These are phyloP conservation scores for Apotomis turbidana DNA, from an alignment of 2,888 invertebrate species.

Conservation along the genomic window DNA sequence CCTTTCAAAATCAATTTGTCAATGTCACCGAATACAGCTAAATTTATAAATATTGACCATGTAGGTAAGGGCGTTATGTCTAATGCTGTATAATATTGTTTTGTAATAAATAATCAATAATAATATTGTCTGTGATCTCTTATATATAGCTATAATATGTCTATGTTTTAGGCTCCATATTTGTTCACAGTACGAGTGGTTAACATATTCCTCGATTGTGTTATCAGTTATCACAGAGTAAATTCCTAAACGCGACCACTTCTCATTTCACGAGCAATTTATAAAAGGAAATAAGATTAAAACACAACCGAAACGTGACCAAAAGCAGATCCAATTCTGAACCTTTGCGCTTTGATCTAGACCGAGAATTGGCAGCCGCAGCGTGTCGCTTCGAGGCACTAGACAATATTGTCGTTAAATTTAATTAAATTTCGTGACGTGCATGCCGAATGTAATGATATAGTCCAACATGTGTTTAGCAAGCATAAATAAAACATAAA, in stretches of 20 bases:
- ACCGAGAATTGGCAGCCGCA: slow-evolving; percentile 22
- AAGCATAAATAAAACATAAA: slow-evolving; percentile 47
- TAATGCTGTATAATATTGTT: no score
- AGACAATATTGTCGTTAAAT: slow-evolving; percentile 31
- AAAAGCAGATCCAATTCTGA: slow-evolving; percentile 17
- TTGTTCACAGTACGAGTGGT: background rate
- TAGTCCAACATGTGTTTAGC: slow-evolving; percentile 44
- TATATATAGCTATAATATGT: no score
- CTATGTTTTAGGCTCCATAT: background rate
- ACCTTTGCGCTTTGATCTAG: slow-evolving; percentile 18
- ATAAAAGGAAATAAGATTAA: background rate
- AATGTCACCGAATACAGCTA: no score
- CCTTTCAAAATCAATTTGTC: no score
- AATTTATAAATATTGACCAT: no score
- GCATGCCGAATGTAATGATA: slow-evolving; percentile 41
- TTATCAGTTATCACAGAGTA: background rate
- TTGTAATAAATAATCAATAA: no score
- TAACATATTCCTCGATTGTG: background rate
- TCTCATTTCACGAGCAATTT: background rate
- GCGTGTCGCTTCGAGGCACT: slow-evolving; percentile 1
- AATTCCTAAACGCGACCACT: background rate
- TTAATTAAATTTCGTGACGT: slow-evolving; percentile 39
- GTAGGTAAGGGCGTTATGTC: no score
- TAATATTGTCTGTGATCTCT: no score
- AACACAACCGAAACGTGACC: slow-evolving; percentile 5